Evolutionary conservation across 2,113 vertebrate species (phyloP).

Genomic region (Corythoichthys intestinalis): DNA sequence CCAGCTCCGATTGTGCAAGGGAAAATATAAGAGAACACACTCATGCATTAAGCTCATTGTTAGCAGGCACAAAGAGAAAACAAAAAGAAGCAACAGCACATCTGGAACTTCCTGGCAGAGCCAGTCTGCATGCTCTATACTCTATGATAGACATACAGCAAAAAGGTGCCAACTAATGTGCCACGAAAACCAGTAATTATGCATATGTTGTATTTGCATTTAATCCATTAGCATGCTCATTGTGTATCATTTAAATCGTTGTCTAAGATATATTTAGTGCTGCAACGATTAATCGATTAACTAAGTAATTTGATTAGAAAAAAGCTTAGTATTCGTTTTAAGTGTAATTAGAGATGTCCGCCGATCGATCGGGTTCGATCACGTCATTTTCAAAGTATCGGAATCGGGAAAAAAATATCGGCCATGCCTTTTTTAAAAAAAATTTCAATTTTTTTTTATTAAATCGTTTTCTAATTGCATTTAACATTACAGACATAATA

Average conservation of each 20-base stretch:
- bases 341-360: too few species aligned
- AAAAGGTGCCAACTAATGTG: neutral
- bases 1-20: neutral
- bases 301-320: too few species aligned
- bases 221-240: conserved; percentile 19
- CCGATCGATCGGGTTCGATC: too few species aligned
- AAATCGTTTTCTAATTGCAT: too few species aligned
- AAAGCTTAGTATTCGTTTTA: too few species aligned
- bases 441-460: too few species aligned
- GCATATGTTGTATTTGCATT: neutral
- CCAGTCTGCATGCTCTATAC: neutral
- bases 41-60: conserved; percentile 1
- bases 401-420: too few species aligned
- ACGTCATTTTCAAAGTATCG: too few species aligned
- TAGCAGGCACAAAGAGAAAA: neutral
- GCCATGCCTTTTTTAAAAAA: too few species aligned
- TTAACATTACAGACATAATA: too few species aligned
- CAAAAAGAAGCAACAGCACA: neutral
- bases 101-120: neutral
- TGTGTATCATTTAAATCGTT: neutral
- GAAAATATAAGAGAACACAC: neutral
- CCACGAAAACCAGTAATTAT: neutral
- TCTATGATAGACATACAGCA: neutral
- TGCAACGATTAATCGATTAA: too few species aligned
- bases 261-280: neutral